These are phyloP conservation scores for Euplagia quadripunctaria DNA, from an alignment of 2,888 invertebrate species.

Conservation along the genomic window DNA sequence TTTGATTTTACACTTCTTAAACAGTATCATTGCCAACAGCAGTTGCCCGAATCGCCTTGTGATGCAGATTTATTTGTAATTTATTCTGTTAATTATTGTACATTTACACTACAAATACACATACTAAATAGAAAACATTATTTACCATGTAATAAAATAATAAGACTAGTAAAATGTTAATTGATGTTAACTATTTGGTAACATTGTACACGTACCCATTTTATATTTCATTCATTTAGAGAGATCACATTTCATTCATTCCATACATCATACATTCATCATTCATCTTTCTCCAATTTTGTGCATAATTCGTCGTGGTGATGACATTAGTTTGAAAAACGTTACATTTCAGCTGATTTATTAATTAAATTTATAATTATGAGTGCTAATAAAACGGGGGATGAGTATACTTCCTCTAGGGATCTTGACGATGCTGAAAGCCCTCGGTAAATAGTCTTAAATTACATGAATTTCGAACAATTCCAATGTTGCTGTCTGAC, in stretches of 20 bases:
- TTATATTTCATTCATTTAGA: not conserved
- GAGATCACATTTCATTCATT: slow-evolving; percentile 10
- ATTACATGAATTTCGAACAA: slow-evolving; percentile 42
- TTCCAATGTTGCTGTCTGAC: slow-evolving; percentile 66
- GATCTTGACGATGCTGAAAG: slow-evolving; percentile 66
- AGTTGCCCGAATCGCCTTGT: not conserved
- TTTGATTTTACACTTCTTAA: not conserved
- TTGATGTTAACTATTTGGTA: not conserved
- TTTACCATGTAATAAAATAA: too few relatives aligned
- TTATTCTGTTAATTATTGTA: not conserved
- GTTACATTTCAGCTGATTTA: slow-evolving; percentile 26
- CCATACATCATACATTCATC: not conserved
- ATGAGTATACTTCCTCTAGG: slow-evolving; percentile 60
- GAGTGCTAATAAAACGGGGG: slow-evolving; percentile 66
- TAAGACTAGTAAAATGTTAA: too few relatives aligned
- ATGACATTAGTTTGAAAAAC: slow-evolving; percentile 23
- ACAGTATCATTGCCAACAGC: not conserved
- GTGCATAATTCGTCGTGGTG: slow-evolving; percentile 22
- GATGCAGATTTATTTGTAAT: not conserved
- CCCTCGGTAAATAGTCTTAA: slow-evolving; percentile 68
- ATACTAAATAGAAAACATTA: not conserved
- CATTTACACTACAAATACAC: too few relatives aligned
- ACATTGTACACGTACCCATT: too few relatives aligned
- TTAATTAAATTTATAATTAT: slow-evolving; percentile 55
- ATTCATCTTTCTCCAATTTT: slow-evolving; percentile 3